Conservation (phyloP, 2,113 vertebrate species). For the Melanocharis versteri region DNA sequence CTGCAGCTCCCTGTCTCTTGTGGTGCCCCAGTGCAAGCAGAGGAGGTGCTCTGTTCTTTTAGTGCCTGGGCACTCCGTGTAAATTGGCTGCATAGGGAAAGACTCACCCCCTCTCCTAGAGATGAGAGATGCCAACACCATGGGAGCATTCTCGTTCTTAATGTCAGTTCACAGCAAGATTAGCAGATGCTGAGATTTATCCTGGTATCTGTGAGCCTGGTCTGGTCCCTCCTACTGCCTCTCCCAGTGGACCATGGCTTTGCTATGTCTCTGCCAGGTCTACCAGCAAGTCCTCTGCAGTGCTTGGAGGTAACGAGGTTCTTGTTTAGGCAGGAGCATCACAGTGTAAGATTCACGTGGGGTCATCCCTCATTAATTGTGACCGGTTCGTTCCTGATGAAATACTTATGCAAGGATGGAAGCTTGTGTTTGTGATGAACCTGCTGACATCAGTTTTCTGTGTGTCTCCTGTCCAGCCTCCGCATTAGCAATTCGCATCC, state of each 20-base stretch:
- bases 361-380: background rate
- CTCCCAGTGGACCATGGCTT: background rate
- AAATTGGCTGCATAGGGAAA: background rate
- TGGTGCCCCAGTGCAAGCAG: background rate
- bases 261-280: background rate
- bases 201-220: background rate
- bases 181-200: background rate
- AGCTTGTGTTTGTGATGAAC: background rate
- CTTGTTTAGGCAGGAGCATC: background rate
- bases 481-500: background rate
- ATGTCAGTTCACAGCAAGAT: background rate
- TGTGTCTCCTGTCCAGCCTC: background rate
- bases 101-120: background rate
- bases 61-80: background rate
- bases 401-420: background rate
- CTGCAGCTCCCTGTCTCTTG: background rate
- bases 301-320: background rate
- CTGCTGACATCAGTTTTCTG: background rate
- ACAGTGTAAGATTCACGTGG: background rate
- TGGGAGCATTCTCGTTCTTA: background rate
- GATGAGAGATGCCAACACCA: background rate
- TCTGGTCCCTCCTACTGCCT: background rate
- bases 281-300: background rate
- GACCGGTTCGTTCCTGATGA: rapidly evolving
- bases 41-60: background rate